These are phyloP conservation scores for Cyanistes caeruleus DNA, from an alignment of 2,113 vertebrate species.

Conservation along the genomic window DNA sequence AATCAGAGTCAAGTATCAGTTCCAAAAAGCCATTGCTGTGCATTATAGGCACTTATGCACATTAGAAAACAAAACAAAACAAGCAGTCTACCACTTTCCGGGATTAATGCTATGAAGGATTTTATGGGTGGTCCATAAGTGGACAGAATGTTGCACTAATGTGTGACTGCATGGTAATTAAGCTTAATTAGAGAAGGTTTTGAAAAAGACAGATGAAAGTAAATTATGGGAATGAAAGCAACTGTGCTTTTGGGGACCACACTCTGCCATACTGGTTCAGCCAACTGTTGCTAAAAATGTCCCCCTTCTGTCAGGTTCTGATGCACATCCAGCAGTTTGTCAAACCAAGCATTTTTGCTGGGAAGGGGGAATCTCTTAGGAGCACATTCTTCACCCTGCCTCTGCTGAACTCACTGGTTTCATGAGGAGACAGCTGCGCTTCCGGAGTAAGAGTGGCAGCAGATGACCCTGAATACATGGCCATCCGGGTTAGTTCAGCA, in stretches of 20 bases:
- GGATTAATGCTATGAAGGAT: conserved; percentile 22
- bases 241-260: background rate
- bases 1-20: conserved; percentile 10
- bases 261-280: background rate
- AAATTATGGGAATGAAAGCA: conserved; percentile 24
- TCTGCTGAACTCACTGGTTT: background rate
- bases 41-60: background rate
- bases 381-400: background rate
- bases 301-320: background rate
- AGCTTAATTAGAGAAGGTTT: conserved; percentile 36
- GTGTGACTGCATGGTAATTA: conserved; percentile 45
- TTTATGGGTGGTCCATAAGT: conserved; percentile 41
- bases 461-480: background rate
- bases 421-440: background rate
- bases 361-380: background rate
- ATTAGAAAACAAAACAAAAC: conserved; percentile 47
- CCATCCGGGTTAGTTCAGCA: background rate
- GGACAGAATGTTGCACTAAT: conserved; percentile 26
- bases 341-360: background rate
- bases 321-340: background rate
- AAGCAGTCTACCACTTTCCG: background rate
- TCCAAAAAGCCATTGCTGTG: conserved; percentile 33
- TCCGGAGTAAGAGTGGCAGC: background rate
- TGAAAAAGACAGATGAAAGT: conserved; percentile 40
- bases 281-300: background rate